These are phyloP conservation scores for Crotalus helleri DNA, from an alignment of 2,113 vertebrate genomes.

Conservation along the genomic window DNA sequence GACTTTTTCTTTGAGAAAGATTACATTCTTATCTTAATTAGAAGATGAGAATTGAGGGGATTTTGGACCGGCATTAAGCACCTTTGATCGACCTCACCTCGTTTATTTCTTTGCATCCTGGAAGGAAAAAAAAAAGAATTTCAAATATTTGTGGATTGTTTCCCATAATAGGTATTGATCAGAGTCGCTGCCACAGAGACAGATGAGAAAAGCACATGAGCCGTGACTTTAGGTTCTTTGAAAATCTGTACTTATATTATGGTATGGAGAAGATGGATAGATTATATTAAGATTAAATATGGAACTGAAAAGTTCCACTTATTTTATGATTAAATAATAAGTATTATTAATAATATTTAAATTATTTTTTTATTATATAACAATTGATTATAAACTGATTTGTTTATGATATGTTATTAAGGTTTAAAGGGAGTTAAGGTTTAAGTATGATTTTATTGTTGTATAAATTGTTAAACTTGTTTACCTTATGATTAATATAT, in stretches of 20 bases:
- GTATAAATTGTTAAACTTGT: too few relatives aligned
- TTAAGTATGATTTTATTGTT: too few relatives aligned
- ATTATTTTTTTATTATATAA: too few relatives aligned
- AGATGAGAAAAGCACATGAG: conserved; percentile 22
- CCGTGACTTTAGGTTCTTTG: neutral
- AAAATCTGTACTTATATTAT: conserved; percentile 1
- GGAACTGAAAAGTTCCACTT: too few relatives aligned
- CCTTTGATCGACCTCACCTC: conserved; percentile 49
- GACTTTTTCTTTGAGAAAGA: conserved; percentile 44
- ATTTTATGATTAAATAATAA: too few relatives aligned
- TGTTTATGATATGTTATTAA: too few relatives aligned
- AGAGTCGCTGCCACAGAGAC: conserved; percentile 45
- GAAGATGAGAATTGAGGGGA: conserved; percentile 51
- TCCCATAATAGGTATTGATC: conserved; percentile 55
- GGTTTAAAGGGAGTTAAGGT: too few relatives aligned
- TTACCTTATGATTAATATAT: too few relatives aligned
- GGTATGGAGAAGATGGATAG: too few relatives aligned
- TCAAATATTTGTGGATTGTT: conserved; percentile 56
- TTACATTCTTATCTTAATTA: conserved; percentile 63
- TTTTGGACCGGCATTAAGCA: conserved; percentile 53
- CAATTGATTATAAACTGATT: too few relatives aligned
- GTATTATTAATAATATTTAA: too few relatives aligned
- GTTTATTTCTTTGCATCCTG: conserved; percentile 43
- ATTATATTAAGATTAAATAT: too few relatives aligned
- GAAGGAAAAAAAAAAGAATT: conserved; percentile 38